These are phyloP conservation scores for Lepus europaeus DNA, from an alignment of 2,113 vertebrate species.

Conservation along the genomic window DNA sequence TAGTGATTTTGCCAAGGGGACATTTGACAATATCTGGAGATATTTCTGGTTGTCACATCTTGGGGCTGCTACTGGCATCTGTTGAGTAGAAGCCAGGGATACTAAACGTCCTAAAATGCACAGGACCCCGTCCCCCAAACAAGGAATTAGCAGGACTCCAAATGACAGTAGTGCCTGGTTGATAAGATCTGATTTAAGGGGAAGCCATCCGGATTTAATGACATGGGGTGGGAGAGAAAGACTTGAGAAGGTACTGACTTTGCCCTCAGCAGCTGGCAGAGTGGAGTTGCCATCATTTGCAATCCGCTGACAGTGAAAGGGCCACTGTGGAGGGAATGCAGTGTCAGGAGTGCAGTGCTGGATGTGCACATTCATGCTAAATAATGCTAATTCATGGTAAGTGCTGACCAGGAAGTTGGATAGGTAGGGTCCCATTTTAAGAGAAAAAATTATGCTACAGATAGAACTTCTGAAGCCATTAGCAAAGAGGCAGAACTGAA, in stretches of 20 bases:
- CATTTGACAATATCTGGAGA: neutral
- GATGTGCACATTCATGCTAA: neutral
- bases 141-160: neutral
- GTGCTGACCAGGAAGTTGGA: neutral
- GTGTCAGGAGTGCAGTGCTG: neutral
- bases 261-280: neutral
- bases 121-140: neutral
- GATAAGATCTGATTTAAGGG: neutral
- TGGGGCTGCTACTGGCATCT: neutral
- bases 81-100: neutral
- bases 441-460: neutral
- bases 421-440: neutral
- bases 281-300: neutral
- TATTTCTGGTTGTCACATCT: neutral
- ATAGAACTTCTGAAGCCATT: neutral
- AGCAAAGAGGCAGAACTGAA: constrained; percentile 46
- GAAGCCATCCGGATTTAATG: neutral
- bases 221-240: neutral
- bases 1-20: too few species aligned
- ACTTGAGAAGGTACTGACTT: neutral
- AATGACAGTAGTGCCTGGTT: neutral
- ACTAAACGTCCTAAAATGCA: neutral
- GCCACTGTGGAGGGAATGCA: too few species aligned
- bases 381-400: neutral
- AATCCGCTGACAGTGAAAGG: neutral